phyloP scores from a whole-genome alignment of 2,797 vertebrate species.

The Hippopotamyrus pictus region DNA sequence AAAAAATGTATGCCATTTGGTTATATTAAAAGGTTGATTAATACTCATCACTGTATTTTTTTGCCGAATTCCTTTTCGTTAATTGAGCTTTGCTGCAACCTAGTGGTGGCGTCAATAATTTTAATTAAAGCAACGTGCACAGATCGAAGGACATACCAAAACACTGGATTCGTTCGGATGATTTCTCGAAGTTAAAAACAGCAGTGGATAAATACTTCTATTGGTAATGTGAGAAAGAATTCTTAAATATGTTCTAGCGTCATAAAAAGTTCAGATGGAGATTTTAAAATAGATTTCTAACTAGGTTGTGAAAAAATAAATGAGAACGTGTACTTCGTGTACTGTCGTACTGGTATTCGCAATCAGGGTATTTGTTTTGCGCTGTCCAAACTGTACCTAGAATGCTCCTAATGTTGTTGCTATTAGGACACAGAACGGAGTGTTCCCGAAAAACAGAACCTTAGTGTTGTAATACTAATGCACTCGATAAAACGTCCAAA shows the following conservation, averaged over 20 bases:
- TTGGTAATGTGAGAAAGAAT: not conserved
- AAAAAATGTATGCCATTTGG: not conserved
- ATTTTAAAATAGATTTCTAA: not conserved
- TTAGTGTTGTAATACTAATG: not conserved
- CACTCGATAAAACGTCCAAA: not conserved
- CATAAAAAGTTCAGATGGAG: not conserved
- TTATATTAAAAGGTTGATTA: not conserved
- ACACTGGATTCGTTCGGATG: not conserved
- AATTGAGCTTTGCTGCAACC: constrained; percentile 10
- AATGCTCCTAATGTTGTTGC: not conserved
- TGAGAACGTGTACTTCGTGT: not conserved
- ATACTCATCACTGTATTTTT: not conserved
- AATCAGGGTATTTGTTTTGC: not conserved
- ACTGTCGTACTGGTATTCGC: not conserved
- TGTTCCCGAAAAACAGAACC: not conserved
- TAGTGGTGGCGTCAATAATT: constrained; percentile 6
- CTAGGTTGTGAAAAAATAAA: not conserved
- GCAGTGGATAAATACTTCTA: not conserved
- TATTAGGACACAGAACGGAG: not conserved
- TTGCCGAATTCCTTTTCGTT: not conserved
- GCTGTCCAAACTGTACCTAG: not conserved
- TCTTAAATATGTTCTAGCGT: not conserved
- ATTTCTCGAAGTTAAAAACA: not conserved
- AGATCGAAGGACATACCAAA: not conserved
- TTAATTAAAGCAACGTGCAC: not conserved